Evolutionary conservation across 2,113 vertebrate genomes (phyloP).

Genomic region (Rhinoptilus africanus): DNA sequence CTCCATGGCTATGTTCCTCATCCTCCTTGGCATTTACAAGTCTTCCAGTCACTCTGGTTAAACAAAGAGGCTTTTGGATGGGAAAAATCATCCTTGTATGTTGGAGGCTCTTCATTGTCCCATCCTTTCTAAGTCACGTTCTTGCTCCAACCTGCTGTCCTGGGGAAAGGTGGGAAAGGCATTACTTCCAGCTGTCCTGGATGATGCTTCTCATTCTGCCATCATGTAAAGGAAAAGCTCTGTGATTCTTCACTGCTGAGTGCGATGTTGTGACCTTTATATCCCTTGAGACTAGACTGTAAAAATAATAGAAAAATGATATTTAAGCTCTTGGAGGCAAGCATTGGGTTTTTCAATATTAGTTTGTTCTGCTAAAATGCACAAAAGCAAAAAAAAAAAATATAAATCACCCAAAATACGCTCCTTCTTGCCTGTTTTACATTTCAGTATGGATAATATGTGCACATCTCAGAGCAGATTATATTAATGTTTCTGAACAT

Average conservation of each 20-base stretch:
- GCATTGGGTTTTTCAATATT: not conserved
- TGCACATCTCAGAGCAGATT: not conserved
- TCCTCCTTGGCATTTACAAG: not conserved
- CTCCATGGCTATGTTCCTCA: accelerated
- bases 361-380: not conserved
- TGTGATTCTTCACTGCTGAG: not conserved
- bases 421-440: not conserved
- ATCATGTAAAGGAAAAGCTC: not conserved
- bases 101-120: not conserved
- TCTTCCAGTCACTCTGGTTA: not conserved
- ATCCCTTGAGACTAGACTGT: not conserved
- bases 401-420: not conserved
- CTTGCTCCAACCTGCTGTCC: not conserved
- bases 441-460: not conserved
- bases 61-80: not conserved
- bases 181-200: not conserved
- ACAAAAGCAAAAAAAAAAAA: not conserved
- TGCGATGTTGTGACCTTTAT: not conserved
- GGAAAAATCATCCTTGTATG: not conserved
- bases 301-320: not conserved
- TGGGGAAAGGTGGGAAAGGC: not conserved
- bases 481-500: not conserved
- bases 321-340: not conserved
- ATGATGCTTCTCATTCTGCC: not conserved
- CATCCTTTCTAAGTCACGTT: not conserved